phyloP scores from a whole-genome alignment of 1,140 invertebrate genomes.

The Apis florea region DNA sequence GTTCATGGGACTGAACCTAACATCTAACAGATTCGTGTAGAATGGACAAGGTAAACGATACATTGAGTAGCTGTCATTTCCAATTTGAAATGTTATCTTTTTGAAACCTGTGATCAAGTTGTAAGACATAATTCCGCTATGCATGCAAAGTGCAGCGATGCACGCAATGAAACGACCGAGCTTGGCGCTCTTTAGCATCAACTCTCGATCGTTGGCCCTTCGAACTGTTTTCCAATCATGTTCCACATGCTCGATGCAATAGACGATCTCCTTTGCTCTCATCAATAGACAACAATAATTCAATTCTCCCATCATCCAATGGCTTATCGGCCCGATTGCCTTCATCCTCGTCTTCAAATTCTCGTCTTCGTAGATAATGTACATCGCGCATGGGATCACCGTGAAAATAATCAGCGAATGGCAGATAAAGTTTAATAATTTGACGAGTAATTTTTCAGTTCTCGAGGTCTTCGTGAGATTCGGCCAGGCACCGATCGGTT shows the following conservation, averaged over 20 bases:
- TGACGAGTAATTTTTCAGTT: background rate
- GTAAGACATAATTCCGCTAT: conserved; percentile 67
- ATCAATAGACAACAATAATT: conserved; percentile 67
- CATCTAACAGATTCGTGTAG: conserved; percentile 42
- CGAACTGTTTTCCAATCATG: conserved; percentile 43
- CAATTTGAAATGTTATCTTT: background rate
- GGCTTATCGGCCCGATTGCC: conserved; percentile 67
- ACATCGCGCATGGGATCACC: conserved; percentile 22
- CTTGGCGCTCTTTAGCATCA: conserved; percentile 49
- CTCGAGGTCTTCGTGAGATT: background rate
- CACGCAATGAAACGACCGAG: conserved; percentile 52
- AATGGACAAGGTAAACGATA: conserved; percentile 45
- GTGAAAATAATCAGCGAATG: conserved; percentile 49
- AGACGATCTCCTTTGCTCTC: conserved; percentile 53
- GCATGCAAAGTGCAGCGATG: conserved; percentile 64
- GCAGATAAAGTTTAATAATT: conserved; percentile 14
- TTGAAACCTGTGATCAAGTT: conserved; percentile 60
- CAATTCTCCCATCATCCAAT: conserved; percentile 66
- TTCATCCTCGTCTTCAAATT: conserved; percentile 58
- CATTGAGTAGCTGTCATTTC: conserved; percentile 50
- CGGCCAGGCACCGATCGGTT: conserved; percentile 54
- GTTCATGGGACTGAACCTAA: conserved; percentile 40
- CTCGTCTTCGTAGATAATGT: conserved; percentile 58
- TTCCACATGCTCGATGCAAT: conserved; percentile 47
- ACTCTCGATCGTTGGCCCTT: conserved; percentile 8